Evolutionary conservation across 2,797 vertebrate species (phyloP), one percentile per base, ranked within the genome.

Genomic region (Sarcoramphus papa): DNA sequence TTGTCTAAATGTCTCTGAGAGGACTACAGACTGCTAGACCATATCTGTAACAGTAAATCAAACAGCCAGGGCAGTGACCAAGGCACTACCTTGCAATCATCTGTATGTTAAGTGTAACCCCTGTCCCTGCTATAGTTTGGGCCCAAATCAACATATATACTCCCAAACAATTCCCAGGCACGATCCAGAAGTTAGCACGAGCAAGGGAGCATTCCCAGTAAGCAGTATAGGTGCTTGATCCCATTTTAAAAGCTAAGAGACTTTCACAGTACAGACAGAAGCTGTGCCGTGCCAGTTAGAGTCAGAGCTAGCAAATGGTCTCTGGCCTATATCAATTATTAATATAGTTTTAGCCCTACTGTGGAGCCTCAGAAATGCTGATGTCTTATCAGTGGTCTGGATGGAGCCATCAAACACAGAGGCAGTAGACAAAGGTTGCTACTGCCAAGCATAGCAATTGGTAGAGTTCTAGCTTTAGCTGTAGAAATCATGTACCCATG

Each of bases 311-410:
- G 30, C 23, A 75, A 85, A 70, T 10, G 10, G 4, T 86, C 53
- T 72, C 77, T 5, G 2, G 27, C 23, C 6, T 37, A 9, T 47
- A 79, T 94, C 54, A 90, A 84, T 95, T 84, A 90, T 92, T 95
- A 8, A 88, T 72, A 2, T 1, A 10, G 19, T 27, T 94, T 72
- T 50, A 65, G 30, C 23, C 57, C 3, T 20, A 1, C 33, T 14
- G 24, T 43, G 82, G 60, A 93, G 91, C 47, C 83, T 93, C 41
- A 33, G 79, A 47, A 54, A 40, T 14, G 57, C 53, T 84, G 79
- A 31, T 68, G 47, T 37, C 45, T 23, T 30, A 3, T n/a, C 80
- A 33, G 27, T 8, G 68, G 60, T 70, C 90, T 33, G 75, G 53
- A 41, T 9, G 24, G 56, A 94, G 60, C 64, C 68, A 47, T 35